These are phyloP conservation scores for Rachycentron canadum DNA, from an alignment of 2,797 vertebrate genomes.

Conservation along the genomic window DNA sequence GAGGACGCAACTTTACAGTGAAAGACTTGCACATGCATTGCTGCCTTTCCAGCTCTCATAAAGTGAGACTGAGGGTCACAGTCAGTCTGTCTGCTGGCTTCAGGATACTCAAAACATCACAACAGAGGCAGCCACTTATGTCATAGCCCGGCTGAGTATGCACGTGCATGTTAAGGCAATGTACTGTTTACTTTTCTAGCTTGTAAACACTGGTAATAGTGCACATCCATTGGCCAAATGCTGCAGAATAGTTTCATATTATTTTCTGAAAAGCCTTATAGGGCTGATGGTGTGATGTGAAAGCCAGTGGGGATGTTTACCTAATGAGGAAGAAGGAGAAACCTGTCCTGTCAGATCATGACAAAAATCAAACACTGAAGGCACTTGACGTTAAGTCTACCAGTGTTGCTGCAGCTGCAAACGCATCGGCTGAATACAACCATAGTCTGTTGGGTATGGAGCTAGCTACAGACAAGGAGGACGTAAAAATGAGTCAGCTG, in stretches of 20 bases:
- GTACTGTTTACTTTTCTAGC: background rate
- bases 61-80: background rate
- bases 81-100: background rate
- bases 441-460: background rate
- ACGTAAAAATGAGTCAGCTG: constrained; percentile 53
- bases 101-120: background rate
- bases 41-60: background rate
- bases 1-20: background rate
- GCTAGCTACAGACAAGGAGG: constrained; percentile 7
- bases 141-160: background rate
- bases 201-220: background rate
- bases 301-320: background rate
- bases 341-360: constrained; percentile 9
- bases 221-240: background rate
- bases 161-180: background rate
- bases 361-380: background rate
- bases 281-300: background rate
- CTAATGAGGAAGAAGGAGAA: background rate
- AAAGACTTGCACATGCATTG: background rate
- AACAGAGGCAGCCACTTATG: background rate
- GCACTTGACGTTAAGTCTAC: background rate
- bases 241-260: background rate
- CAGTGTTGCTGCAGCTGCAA: constrained; percentile 14
- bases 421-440: background rate
- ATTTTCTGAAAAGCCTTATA: background rate